Evolutionary conservation across 2,113 vertebrate genomes (phyloP), one percentile per base, ranked within the genome.

Genomic region (Mus musculus): DNA sequence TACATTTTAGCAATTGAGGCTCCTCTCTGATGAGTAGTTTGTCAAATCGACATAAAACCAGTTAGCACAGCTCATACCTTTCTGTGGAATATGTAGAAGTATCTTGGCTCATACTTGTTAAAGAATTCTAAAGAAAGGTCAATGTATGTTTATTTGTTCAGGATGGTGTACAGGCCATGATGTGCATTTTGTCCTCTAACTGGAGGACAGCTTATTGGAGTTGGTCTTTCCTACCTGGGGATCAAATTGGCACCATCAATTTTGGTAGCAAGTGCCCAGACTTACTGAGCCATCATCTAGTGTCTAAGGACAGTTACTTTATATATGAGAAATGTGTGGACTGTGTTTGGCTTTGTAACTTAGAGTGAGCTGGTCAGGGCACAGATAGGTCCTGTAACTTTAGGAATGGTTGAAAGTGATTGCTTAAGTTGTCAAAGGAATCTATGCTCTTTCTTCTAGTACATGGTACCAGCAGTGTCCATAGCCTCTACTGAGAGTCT

Each of bases 1-100:
- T 63, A 30, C 8, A 85, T 65, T 85, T 85, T 65, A 26, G 46
- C 56, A 28, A 7, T 82, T 85, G n/a, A 30, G 59, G 28, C 22
- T 84, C 24, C 26, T 63, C 59, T 61, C 13, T 63, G 56, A 56
- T 14, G 16, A 82, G 36, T 39, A 39, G 20, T 36, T 82, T 61
- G 59, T 30, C 59, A 63, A 19, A 13, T 84, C 5, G 24, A 63
- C n/a, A 42, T 46, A 82, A 82, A 82, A 84, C 81, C 63, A 65
- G 26, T 65, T 39, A 63, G 59, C 24, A 63, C 14, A 19, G 4
- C 42, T 63, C 8, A 30, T 89, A 59, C 88, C 42, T 59, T 93
- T 96, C 52, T 88, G 24, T 96, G 46, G 9, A 75, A 7, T 93
- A 88, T 69, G 14, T 75, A 91, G 65, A 67, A 93, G 24, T 42